Conservation (phyloP, 2,888 invertebrate species). For the Entomobrya multifasciata region DNA sequence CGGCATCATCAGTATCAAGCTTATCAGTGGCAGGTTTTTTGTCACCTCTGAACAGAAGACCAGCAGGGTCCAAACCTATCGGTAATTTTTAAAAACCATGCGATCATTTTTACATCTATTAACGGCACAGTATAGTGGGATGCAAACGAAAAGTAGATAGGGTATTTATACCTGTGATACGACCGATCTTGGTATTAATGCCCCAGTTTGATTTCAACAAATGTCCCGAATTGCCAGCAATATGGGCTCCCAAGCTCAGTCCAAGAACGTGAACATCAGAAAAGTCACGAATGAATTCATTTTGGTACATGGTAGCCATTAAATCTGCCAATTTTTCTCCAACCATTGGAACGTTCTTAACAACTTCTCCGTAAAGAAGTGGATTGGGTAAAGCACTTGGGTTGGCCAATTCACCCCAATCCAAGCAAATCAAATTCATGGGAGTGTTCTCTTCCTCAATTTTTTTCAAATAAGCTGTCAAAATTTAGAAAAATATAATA, state of each 20-base stretch:
- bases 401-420: conserved; percentile 74
- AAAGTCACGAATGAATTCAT: conserved; percentile 66
- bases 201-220: conserved; percentile 69
- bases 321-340: conserved; percentile 74
- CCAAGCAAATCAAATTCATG: conserved; percentile 74
- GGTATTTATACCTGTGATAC: conserved; percentile 70
- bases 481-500: background rate
- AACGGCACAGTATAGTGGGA: too few species aligned
- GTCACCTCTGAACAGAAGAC: conserved; percentile 65
- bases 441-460: conserved; percentile 63
- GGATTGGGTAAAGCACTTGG: conserved; percentile 72
- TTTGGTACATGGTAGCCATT: conserved; percentile 68
- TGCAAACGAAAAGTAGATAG: background rate
- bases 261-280: conserved; percentile 73
- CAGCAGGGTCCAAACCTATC: conserved; percentile 75
- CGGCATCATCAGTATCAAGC: conserved; percentile 72
- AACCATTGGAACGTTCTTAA: conserved; percentile 70
- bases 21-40: conserved; percentile 64
- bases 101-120: too few species aligned
- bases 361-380: conserved; percentile 72
- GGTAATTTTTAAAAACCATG: too few species aligned
- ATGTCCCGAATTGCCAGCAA: conserved; percentile 71
- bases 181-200: conserved; percentile 69
- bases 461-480: conserved; percentile 65
- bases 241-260: conserved; percentile 71